Percentiles rank a stretch among this genome's conserved stretches.
Conservation (phyloP, 1,140 invertebrate genomes). For the Dinoponera quadriceps region DNA sequence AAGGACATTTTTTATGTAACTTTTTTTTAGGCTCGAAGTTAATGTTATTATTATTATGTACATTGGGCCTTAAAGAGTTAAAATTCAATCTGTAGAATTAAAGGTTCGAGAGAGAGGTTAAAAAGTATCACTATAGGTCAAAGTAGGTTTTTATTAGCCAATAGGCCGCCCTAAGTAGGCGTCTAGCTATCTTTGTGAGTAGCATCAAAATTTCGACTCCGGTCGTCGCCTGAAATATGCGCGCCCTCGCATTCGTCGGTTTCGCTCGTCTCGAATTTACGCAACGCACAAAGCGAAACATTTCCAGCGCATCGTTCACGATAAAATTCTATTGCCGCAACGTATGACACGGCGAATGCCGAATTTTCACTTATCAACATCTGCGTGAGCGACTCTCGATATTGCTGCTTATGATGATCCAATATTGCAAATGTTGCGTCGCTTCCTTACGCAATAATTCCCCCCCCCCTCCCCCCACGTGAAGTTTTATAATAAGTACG, state of each 20-base stretch:
- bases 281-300: background rate
- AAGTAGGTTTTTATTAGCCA: no score
- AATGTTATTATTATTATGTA: no score
- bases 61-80: no score
- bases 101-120: no score
- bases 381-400: slow-evolving; percentile 43
- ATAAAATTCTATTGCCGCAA: slow-evolving; percentile 26
- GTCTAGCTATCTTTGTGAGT: no score
- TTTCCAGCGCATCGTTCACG: background rate
- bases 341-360: background rate
- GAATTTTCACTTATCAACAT: slow-evolving; percentile 59
- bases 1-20: no score
- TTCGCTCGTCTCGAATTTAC: background rate
- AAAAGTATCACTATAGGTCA: no score
- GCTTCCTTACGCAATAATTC: slow-evolving; percentile 25
- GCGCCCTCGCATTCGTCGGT: background rate
- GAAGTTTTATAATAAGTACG: background rate
- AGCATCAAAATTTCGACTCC: no score
- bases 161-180: no score
- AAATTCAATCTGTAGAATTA: no score
- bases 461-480: no score
- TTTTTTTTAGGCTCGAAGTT: no score
- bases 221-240: background rate
- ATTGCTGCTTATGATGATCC: slow-evolving; percentile 22
- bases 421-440: slow-evolving; percentile 6